Percentiles rank a stretch among this genome's conserved stretches.
These are phyloP conservation scores for Gonocerus acuteangulatus DNA, from an alignment of 2,888 invertebrate genomes.

Conservation along the genomic window DNA sequence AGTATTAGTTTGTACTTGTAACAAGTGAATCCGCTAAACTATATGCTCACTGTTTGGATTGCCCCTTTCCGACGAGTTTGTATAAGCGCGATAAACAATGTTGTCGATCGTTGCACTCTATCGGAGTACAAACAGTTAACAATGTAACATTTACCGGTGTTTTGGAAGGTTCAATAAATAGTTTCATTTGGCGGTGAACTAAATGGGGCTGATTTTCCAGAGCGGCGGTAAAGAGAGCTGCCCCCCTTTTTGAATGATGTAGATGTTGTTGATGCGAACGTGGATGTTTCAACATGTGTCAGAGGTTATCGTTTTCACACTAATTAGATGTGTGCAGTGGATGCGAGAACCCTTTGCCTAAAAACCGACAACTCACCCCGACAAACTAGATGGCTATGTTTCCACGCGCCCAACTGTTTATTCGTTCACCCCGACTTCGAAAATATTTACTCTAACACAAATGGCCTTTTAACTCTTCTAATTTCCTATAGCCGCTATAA, in stretches of 20 bases:
- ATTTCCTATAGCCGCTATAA: too few species aligned
- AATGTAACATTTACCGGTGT: neutral
- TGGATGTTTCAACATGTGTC: constrained; percentile 9
- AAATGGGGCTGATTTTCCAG: constrained; percentile 4
- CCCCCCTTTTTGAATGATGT: too few species aligned
- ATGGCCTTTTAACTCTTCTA: neutral
- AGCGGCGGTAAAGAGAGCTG: neutral
- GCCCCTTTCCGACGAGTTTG: constrained; percentile 5
- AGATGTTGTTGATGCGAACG: neutral
- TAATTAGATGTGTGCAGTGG: constrained; percentile 8
- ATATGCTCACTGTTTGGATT: constrained; percentile 20
- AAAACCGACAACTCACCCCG: neutral
- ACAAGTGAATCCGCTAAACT: constrained; percentile 21
- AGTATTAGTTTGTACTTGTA: constrained; percentile 25
- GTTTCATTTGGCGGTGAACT: constrained; percentile 17
- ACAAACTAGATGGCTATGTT: neutral
- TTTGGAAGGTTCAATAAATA: constrained; percentile 6
- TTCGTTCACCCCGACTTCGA: neutral
- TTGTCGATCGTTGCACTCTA: neutral
- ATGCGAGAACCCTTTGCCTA: neutral
- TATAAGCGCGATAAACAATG: constrained; percentile 20
- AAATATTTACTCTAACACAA: neutral
- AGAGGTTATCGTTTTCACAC: constrained; percentile 5
- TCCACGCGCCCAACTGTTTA: neutral
- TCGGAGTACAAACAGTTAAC: constrained; percentile 13